A percentile compares a stretch with the other conserved stretches of the same genome.
Evolutionary conservation across 2,113 vertebrate species (phyloP).

Genomic region (Trichomycterus rosablanca): DNA sequence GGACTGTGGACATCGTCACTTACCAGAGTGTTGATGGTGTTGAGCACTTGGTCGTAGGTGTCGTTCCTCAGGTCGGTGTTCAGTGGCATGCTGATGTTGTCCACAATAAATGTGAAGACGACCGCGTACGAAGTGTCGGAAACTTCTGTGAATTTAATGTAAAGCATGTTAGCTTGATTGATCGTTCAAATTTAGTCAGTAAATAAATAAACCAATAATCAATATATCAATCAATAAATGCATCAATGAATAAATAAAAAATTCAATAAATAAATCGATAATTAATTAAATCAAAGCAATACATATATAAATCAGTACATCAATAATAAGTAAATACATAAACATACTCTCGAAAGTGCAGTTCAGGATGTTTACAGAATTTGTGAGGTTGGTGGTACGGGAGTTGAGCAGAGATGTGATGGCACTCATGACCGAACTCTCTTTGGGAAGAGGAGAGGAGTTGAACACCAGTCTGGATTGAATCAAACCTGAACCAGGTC

Average conservation of each 20-base stretch:
- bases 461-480: conserved; percentile 13
- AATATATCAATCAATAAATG: no score
- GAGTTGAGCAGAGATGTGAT: not conserved
- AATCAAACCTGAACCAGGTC: conserved; percentile 17
- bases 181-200: no score
- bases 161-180: no score
- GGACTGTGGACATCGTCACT: no score
- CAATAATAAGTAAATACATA: no score
- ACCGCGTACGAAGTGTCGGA: no score
- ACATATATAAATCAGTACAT: no score
- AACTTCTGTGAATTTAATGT: no score
- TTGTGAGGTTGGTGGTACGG: not conserved
- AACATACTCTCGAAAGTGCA: conserved; percentile 12
- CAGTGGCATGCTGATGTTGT: conserved; percentile 6
- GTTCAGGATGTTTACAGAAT: conserved; percentile 12
- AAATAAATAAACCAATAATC: no score
- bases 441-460: conserved; percentile 14
- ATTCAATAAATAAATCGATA: no score
- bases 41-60: conserved; percentile 6
- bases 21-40: not conserved
- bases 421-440: conserved; percentile 3
- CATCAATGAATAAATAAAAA: no score
- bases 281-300: no score
- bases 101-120: not conserved
- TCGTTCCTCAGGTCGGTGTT: not conserved